A percentile compares a stretch with the other conserved stretches of the same genome.
These are phyloP conservation scores for Phyllostomus discolor DNA, from an alignment of 2,113 vertebrate species.

Conservation along the genomic window DNA sequence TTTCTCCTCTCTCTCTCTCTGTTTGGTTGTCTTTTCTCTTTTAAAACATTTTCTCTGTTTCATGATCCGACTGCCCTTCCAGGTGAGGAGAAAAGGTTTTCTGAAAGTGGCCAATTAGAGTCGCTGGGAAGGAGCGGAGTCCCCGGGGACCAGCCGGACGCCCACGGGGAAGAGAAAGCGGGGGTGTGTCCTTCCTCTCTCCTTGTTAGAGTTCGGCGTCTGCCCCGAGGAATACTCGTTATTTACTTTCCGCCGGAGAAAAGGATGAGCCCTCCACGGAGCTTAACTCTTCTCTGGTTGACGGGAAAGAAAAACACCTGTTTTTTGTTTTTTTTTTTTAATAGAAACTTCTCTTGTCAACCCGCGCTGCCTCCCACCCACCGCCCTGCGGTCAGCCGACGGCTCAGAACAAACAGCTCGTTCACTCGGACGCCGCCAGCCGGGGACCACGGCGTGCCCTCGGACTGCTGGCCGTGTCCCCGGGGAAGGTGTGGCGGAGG, in stretches of 20 bases:
- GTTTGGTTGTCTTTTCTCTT: not conserved
- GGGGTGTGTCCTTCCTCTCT: constrained; percentile 39
- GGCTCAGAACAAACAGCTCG: not conserved
- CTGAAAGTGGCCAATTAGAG: constrained; percentile 50
- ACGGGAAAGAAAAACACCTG: not conserved
- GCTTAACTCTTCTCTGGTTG: constrained; percentile 15
- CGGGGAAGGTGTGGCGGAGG: not conserved
- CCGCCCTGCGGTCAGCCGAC: not conserved
- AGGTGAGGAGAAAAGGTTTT: constrained; percentile 44
- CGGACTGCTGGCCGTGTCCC: not conserved
- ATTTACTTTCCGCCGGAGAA: constrained; percentile 56
- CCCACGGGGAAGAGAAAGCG: constrained; percentile 8
- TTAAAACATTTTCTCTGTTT: not conserved
- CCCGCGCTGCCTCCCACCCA: not conserved
- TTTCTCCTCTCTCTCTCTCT: not conserved
- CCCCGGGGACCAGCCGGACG: constrained; percentile 33
- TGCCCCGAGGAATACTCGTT: constrained; percentile 48
- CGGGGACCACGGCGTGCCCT: not conserved
- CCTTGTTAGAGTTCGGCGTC: constrained; percentile 54
- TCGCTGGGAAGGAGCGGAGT: not conserved
- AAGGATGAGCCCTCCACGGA: constrained; percentile 16
- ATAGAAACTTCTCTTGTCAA: not conserved
- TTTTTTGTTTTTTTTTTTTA: not conserved
- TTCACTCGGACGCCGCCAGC: not conserved
- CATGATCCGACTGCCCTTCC: not conserved